Conservation (phyloP, 2,888 invertebrate genomes). For the Leptinotarsa peninsularis region DNA sequence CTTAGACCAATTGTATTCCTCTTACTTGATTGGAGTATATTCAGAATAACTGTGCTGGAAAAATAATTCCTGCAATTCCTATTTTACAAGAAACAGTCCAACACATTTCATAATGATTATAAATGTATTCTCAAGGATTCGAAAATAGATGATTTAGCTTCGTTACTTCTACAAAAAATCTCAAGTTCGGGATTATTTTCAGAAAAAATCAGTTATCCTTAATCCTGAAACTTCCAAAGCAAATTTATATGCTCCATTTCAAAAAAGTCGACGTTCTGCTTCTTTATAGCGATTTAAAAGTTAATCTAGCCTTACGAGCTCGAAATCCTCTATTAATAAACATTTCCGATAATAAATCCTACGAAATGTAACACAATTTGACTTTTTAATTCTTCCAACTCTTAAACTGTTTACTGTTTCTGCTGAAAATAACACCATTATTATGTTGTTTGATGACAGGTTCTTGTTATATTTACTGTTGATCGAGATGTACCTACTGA, state of each 20-base stretch:
- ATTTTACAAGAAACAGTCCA: too few species aligned
- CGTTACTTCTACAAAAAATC: neutral
- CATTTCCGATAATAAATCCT: constrained; percentile 35
- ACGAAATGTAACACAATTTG: constrained; percentile 36
- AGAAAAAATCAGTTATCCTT: constrained; percentile 5
- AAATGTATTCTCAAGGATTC: too few species aligned
- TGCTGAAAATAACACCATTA: constrained; percentile 44
- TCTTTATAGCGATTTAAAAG: constrained; percentile 13
- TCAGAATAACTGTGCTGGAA: too few species aligned
- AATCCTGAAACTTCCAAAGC: constrained; percentile 12
- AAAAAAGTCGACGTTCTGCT: constrained; percentile 10
- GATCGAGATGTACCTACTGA: neutral
- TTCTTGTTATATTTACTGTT: constrained; percentile 37
- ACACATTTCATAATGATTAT: too few species aligned
- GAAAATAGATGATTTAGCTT: neutral
- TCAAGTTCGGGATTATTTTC: constrained; percentile 6
- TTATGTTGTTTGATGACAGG: constrained; percentile 42
- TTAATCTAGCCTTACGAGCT: constrained; percentile 36
- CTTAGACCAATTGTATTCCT: too few species aligned
- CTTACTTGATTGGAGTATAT: too few species aligned
- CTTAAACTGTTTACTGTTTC: constrained; percentile 41
- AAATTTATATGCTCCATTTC: constrained; percentile 10
- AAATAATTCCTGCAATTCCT: too few species aligned
- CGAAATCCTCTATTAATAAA: constrained; percentile 41
- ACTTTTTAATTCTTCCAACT: constrained; percentile 36